A percentile compares a stretch with the other conserved stretches of the same genome.
Evolutionary conservation across 2,888 invertebrate species (phyloP).

Genomic region (Pocota personata): DNA sequence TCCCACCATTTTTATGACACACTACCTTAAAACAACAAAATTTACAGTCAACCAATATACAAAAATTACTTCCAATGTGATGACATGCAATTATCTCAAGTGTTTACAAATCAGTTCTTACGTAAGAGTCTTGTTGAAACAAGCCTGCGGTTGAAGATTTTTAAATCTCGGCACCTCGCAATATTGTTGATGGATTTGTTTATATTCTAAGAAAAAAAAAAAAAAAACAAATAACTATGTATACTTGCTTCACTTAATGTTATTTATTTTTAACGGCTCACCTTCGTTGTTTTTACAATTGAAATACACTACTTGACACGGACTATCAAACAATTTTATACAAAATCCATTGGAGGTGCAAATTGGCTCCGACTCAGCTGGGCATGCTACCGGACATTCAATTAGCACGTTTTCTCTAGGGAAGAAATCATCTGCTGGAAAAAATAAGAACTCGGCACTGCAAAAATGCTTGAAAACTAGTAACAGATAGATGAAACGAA

Average conservation of each 20-base stretch:
- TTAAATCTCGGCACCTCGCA: slow-evolving; percentile 13
- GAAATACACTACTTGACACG: slow-evolving; percentile 32
- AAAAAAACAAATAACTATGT: neutral
- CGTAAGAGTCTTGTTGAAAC: neutral
- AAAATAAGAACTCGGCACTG: neutral
- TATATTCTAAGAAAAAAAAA: slow-evolving; percentile 17
- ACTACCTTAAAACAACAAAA: no score
- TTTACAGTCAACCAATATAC: no score
- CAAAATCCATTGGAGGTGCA: slow-evolving; percentile 61
- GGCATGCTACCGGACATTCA: slow-evolving; percentile 34
- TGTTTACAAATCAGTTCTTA: neutral
- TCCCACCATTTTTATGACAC: no score
- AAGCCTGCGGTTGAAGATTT: slow-evolving; percentile 42
- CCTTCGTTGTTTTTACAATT: slow-evolving; percentile 41
- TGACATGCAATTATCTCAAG: neutral
- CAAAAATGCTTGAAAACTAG: neutral
- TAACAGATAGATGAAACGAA: neutral
- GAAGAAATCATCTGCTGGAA: neutral
- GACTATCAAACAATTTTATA: slow-evolving; percentile 45
- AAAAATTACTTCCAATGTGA: no score
- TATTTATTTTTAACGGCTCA: neutral
- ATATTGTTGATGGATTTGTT: slow-evolving; percentile 16
- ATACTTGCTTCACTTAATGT: no score
- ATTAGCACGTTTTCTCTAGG: neutral
- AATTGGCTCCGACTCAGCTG: neutral